Base-by-base conservation (phyloP, 2,113 vertebrate species). In the Raja brachyura region DNA sequence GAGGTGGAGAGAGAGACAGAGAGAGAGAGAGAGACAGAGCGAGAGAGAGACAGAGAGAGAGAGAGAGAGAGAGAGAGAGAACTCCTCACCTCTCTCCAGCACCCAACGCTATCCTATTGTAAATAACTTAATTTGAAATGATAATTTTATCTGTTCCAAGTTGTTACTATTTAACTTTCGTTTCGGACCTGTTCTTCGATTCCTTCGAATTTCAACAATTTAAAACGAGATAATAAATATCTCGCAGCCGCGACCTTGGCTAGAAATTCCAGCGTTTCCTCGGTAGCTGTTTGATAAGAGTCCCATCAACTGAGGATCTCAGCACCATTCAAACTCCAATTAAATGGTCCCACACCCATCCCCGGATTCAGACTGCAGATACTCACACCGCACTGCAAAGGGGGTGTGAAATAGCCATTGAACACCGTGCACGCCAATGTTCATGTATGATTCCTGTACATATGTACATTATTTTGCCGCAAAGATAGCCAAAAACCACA, bases 151-250 rank as follows among this genome's bases (percentile, higher is more conserved):
- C 33, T 70, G 1, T 70, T 70, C 88, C 39, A 39, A 6, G 33
- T 28, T 92, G 90, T 92, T 92, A 92, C 68, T 92, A 25, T 92
- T 92, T 92, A 92, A 92, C 90, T 92, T 73, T 73, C 66, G 63
- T 92, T 92, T 20, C 4, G 68, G 33, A 74, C 90, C 90, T 48
- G 33, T 16, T 33, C 66, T 39, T 13, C 66, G 90, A 92, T 68
- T 18, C 11, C 83, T 88, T 61, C 66, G 7, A 73, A 92, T 92
- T 73, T 20, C 66, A 73, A 25, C 90, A 73, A 73, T 10, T 92
- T 54, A 14, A 39, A 54, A 22, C 68, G 33, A 92, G 90, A 92
- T 92, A 92, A 73, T 20, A 28, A 54, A 16, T 25, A 11, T 73
- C 8, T 92, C 2, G 16, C 63, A 70, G 16, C 16, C 18, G 61